Base-by-base conservation (phyloP, 2,797 vertebrate genomes). In the Labeo calbasu region DNA sequence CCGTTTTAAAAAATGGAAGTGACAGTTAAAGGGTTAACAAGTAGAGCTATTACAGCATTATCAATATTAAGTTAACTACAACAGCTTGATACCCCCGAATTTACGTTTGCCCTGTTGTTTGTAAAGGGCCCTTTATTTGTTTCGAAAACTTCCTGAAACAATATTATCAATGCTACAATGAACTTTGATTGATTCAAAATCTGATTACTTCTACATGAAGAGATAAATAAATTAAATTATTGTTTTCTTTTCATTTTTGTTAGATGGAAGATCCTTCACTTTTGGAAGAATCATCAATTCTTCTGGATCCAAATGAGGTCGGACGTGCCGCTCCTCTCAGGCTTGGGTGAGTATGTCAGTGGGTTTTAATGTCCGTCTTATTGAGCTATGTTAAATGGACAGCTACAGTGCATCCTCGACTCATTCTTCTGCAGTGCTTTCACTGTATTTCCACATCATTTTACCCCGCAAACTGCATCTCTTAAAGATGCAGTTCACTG, bases 261-360 rank as follows among this genome's bases (percentile, higher is more conserved):
- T 95, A 99, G 98, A 99, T 99, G 98, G 98, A 98, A 94, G 98
- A 99, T 94, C 98, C 98, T 90, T 96, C 96, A 88, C 93, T 99
- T 91, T 91, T 99, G 93, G 97, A 99, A 91, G 98, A 99, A 86
- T 96, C 97, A 0, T 96, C 96, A 11, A 96, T 92, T 0, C 96
- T 97, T 21, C 81, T 99, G 93, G 98, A 99, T 48, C 96, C 97
- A 2, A 97, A 91, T 0, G 98, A 99, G 88, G 91, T 96, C 0
- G 93, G 89, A 90, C 95, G 97, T 89, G 95, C 90, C 7, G 91
- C 97, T 51, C 97, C 97, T 0, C 96, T 99, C 15, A 95, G 98
- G 87, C 95, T 99, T 1, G 98, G 98, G 98, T 99, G 92, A 93
- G 92, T 90, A 17, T 10, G 11, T 55, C 5, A 75, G 17, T 48